Conservation (phyloP, 2,113 vertebrate genomes). For the Archilochus colubris region DNA sequence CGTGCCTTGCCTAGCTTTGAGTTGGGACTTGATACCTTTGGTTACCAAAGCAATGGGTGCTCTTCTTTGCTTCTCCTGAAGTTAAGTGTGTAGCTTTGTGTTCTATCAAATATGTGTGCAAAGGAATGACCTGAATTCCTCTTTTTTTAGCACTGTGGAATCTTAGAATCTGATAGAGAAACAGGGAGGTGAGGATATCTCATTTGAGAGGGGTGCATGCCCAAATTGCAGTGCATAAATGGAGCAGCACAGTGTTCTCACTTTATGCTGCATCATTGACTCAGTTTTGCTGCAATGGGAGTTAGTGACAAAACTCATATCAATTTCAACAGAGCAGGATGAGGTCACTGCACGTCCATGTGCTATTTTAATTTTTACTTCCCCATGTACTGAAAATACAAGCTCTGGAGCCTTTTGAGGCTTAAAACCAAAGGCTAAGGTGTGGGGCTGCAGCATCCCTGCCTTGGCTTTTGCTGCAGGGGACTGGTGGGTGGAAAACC, state of each 20-base stretch:
- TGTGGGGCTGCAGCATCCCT: background rate
- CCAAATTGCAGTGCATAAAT: background rate
- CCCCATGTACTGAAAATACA: background rate
- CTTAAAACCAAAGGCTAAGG: background rate
- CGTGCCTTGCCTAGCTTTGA: background rate
- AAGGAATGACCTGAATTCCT: background rate
- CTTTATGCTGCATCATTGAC: background rate
- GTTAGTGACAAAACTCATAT: background rate
- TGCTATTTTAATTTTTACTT: background rate
- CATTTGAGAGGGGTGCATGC: background rate
- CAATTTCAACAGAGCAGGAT: background rate
- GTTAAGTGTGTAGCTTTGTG: background rate
- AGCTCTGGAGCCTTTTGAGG: background rate
- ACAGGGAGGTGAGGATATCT: background rate
- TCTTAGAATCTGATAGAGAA: background rate
- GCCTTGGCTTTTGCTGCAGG: background rate
- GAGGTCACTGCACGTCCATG: rapidly evolving
- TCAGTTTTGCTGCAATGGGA: background rate
- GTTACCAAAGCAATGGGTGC: background rate
- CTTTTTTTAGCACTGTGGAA: background rate
- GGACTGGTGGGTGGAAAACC: background rate
- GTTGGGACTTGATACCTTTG: background rate
- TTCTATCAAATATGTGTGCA: background rate
- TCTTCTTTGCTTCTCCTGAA: background rate
- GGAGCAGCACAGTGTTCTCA: background rate